These are phyloP conservation scores for Phyllotis vaccarum DNA, from an alignment of 2,797 vertebrate genomes.

Conservation along the genomic window DNA sequence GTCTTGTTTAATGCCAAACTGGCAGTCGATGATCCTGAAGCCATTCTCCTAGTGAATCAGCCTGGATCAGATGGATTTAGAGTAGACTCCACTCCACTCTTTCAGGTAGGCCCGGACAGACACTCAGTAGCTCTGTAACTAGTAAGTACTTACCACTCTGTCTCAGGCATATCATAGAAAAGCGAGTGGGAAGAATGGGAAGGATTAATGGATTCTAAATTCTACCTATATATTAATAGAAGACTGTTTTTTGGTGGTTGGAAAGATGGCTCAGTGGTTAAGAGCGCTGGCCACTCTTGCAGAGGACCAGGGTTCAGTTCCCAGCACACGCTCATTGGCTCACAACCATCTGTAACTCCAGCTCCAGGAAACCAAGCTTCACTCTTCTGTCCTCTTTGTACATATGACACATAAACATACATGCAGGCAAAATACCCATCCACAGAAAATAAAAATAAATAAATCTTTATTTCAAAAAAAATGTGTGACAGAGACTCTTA, in stretches of 20 bases:
- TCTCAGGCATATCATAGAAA: not conserved
- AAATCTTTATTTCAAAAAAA: not conserved
- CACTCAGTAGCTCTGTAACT: accelerated
- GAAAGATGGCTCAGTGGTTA: not conserved
- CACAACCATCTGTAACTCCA: not conserved
- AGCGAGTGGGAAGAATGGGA: not conserved
- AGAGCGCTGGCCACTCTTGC: not conserved
- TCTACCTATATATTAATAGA: not conserved
- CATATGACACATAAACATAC: not conserved
- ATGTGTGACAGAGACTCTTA: not conserved
- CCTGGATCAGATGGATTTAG: slow-evolving; percentile 97
- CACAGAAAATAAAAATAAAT: not conserved
- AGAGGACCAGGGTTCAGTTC: not conserved
- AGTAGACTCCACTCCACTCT: slow-evolving; percentile 94
- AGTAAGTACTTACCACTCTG: not conserved
- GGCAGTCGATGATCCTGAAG: slow-evolving; percentile 94
- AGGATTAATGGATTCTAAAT: not conserved
- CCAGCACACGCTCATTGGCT: not conserved
- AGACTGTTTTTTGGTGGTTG: too few relatives aligned
- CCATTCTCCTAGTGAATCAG: slow-evolving; percentile 92
- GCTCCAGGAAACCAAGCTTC: not conserved
- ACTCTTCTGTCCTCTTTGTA: not conserved
- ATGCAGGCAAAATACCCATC: not conserved
- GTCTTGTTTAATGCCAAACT: slow-evolving; percentile 93
- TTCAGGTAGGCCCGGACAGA: slow-evolving; percentile 90